These are phyloP conservation scores for Paratrypauchen microcephalus DNA, from an alignment of 2,797 vertebrate genomes.

Conservation along the genomic window DNA sequence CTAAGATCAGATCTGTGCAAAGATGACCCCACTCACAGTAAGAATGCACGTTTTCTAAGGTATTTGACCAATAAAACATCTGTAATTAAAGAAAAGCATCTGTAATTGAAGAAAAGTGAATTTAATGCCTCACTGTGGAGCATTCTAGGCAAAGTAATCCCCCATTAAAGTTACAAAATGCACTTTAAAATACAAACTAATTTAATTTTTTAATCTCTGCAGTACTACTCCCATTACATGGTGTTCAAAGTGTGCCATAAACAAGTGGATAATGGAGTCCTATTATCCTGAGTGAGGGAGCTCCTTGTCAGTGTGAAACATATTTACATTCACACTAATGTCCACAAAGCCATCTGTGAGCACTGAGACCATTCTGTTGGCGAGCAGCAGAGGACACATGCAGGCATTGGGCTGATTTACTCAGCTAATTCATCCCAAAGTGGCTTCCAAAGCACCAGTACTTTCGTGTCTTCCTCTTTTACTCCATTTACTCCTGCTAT, in stretches of 20 bases:
- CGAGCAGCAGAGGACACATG: constrained; percentile 3
- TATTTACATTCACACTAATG: constrained; percentile 17
- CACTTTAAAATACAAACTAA: background rate
- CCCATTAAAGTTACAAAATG: too few species aligned
- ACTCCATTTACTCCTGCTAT: constrained; percentile 1
- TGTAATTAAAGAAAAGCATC: too few species aligned
- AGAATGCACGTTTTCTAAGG: too few species aligned
- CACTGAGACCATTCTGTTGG: background rate
- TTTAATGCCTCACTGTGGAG: too few species aligned
- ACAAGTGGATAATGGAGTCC: constrained; percentile 6
- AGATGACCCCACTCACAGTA: too few species aligned
- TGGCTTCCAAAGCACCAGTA: constrained; percentile 25
- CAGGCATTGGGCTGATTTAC: constrained; percentile 3
- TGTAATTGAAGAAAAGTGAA: too few species aligned
- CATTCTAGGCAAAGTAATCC: too few species aligned
- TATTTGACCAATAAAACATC: too few species aligned
- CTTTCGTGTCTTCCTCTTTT: background rate
- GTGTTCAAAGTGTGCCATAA: background rate
- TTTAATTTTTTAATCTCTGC: background rate
- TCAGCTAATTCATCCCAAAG: constrained; percentile 14
- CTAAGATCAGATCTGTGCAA: too few species aligned
- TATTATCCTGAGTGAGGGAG: constrained; percentile 1
- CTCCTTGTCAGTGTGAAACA: constrained; percentile 11
- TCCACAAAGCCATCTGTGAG: constrained; percentile 13
- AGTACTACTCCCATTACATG: background rate